These are phyloP conservation scores for Labeo rohita DNA, from an alignment of 2,113 vertebrate genomes.

Conservation along the genomic window DNA sequence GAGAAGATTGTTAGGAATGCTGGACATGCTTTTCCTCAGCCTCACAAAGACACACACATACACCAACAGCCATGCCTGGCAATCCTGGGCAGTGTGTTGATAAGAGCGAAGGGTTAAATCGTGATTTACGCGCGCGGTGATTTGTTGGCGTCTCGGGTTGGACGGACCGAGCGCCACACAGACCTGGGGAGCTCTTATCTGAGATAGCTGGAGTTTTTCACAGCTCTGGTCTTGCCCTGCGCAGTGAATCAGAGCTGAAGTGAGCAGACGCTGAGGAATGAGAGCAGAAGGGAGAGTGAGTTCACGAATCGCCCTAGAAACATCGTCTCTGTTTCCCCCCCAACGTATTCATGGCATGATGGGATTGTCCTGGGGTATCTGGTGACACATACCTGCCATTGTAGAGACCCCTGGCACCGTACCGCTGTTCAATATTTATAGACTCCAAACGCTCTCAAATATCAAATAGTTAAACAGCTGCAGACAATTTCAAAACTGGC, in stretches of 20 bases:
- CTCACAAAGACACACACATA: constrained; percentile 31
- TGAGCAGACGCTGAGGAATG: constrained; percentile 9
- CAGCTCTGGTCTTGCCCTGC: constrained; percentile 21
- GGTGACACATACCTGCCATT: constrained; percentile 60
- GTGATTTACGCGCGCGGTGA: constrained; percentile 43
- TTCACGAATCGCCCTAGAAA: constrained; percentile 9
- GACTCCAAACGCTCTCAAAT: constrained; percentile 58
- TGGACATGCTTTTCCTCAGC: constrained; percentile 33
- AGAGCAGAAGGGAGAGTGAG: constrained; percentile 25
- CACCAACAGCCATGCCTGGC: constrained; percentile 11
- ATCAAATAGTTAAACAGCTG: constrained; percentile 61
- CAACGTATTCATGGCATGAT: constrained; percentile 44
- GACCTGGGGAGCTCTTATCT: constrained; percentile 43
- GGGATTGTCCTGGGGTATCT: constrained; percentile 58
- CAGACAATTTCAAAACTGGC: constrained; percentile 40
- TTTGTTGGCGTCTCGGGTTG: constrained; percentile 44
- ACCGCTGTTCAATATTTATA: constrained; percentile 62
- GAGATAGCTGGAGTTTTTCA: constrained; percentile 53
- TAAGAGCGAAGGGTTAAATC: constrained; percentile 47
- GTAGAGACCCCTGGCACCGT: constrained; percentile 53
- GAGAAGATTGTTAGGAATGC: constrained; percentile 36
- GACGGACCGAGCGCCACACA: constrained; percentile 27
- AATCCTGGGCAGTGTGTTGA: constrained; percentile 13
- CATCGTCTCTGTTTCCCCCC: background rate
- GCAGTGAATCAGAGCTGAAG: constrained; percentile 48